Conservation (phyloP, 2,113 vertebrate species). For the Alligator sinensis region DNA sequence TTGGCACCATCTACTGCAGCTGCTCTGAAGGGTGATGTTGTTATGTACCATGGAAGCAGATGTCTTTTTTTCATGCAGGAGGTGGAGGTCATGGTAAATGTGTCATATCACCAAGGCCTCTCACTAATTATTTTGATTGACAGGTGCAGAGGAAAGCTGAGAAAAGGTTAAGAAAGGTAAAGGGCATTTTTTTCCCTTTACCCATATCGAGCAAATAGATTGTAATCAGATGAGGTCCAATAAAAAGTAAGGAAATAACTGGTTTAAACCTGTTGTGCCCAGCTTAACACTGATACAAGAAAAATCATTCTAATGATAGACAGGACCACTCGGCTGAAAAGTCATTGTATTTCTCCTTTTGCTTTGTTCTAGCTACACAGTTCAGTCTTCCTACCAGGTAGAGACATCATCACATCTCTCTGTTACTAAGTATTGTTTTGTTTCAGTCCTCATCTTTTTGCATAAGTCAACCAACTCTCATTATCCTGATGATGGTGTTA, state of each 20-base stretch:
- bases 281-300: not conserved
- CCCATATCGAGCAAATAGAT: not conserved
- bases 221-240: not conserved
- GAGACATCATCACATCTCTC: not conserved
- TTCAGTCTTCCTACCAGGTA: not conserved
- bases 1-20: not conserved
- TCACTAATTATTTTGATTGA: not conserved
- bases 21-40: not conserved
- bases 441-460: not conserved
- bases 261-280: not conserved
- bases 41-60: not conserved
- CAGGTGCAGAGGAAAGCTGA: not conserved
- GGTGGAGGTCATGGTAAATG: not conserved
- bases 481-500: not conserved
- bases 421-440: accelerated
- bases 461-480: not conserved
- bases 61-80: not conserved
- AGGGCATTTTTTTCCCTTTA: not conserved
- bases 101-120: not conserved
- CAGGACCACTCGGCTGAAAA: not conserved
- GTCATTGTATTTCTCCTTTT: not conserved
- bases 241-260: not conserved
- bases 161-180: not conserved
- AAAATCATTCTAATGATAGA: not conserved
- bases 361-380: not conserved